Evolutionary conservation across 2,113 vertebrate genomes (phyloP).

Genomic region (Pontoporia blainvillei): DNA sequence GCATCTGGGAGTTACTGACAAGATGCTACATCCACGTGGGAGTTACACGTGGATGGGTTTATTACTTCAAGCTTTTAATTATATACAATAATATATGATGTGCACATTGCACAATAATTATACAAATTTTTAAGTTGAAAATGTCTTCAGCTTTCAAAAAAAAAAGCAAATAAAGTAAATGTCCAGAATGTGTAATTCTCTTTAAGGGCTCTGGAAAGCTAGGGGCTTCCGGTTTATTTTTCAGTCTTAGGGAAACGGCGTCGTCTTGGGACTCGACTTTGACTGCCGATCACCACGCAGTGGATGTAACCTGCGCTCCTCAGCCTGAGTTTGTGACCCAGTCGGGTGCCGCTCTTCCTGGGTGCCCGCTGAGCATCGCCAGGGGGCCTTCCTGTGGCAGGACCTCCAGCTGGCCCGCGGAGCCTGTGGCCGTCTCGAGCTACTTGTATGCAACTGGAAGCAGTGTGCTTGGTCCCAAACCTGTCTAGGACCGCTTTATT

Average conservation of each 20-base stretch:
- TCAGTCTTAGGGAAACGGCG: neutral
- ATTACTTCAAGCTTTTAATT: accelerated
- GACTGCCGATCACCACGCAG: accelerated
- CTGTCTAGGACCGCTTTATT: neutral
- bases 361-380: neutral
- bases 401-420: accelerated
- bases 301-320: too few species aligned
- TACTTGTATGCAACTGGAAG: accelerated
- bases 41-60: accelerated
- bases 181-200: neutral
- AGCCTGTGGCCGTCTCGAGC: too few species aligned
- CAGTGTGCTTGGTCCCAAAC: neutral
- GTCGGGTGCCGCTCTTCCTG: too few species aligned
- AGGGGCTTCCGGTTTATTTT: neutral
- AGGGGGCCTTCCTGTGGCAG: neutral
- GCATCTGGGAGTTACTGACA: accelerated
- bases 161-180: neutral
- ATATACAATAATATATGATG: accelerated
- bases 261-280: neutral
- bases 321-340: too few species aligned
- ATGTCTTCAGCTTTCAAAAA: neutral
- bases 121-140: neutral
- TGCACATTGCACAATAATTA: accelerated
- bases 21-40: accelerated
- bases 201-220: neutral